phyloP scores from a whole-genome alignment of 2,113 vertebrate species.

The Actenoides lindsayi region DNA sequence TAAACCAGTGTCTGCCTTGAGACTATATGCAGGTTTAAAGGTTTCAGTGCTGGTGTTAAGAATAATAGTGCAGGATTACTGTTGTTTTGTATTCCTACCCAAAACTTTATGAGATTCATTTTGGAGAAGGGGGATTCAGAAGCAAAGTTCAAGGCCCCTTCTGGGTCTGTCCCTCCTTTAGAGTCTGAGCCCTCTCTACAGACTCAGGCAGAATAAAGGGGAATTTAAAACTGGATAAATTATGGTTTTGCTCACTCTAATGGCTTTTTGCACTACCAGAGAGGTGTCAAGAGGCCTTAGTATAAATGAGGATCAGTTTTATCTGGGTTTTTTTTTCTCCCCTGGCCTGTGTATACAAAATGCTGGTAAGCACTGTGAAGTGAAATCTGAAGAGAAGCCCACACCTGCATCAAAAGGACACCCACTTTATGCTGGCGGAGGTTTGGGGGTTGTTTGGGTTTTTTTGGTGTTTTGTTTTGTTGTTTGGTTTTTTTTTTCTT shows the following conservation, averaged over 20 bases:
- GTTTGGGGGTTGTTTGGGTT: too few species aligned
- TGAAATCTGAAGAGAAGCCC: background rate
- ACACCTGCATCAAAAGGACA: background rate
- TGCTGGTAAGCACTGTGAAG: background rate
- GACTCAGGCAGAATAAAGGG: background rate
- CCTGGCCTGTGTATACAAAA: background rate
- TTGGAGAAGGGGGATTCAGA: background rate
- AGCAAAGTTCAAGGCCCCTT: background rate
- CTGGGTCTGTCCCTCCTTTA: background rate
- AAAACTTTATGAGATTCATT: background rate
- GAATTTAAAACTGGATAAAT: background rate
- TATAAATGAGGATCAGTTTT: background rate
- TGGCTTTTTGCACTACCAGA: background rate
- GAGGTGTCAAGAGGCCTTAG: background rate
- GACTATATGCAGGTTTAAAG: background rate
- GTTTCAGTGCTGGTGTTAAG: background rate
- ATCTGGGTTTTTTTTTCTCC: background rate
- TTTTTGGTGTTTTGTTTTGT: too few species aligned
- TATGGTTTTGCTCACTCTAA: background rate
- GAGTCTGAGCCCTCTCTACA: background rate
- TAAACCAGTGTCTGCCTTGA: background rate
- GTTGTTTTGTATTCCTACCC: background rate
- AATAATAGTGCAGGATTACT: background rate
- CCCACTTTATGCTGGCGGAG: too few species aligned
- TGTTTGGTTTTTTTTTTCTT: accelerated